Base-by-base conservation (phyloP, 2,888 invertebrate genomes). In the Erebia epiphron region DNA sequence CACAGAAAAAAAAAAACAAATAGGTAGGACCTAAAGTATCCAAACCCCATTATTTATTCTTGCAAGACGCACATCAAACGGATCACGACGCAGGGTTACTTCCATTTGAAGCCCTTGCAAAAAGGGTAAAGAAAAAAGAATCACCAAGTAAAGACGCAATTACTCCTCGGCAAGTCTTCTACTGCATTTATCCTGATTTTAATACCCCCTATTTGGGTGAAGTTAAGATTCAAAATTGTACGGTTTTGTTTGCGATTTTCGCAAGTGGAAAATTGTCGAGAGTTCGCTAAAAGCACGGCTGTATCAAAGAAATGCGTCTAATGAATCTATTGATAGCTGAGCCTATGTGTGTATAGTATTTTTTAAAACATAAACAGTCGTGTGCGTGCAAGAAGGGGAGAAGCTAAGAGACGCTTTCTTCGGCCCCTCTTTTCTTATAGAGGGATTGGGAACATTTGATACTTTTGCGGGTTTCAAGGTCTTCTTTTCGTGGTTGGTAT, bases 221-320 rank as follows among this genome's bases (percentile, higher is more conserved):
- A 49, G 1, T 75, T 86, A 86, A 76, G 77, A 85, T 75, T 75
- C 63, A 85, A 75, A 82, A 70, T 85, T n/a, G 80, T 67, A 10
- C 74, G 75, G 18, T 69, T 58, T 65, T 56, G 66, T 35, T 11
- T 35, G 71, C 71, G 63, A 56, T 41, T 71, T 64, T 57, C 71
- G 83, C 75, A 83, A 75, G 75, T 60, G 69, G 77, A 81, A 77
- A 66, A 72, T 81, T 81, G 88, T 82, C 68, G 72, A 76, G 75
- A 80, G 82, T 83, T 81, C 79, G 89, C 90, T 92, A 90, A 92
- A 92, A 92, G 92, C 91, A 81, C 79, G 81, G 84, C 82, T 80
- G 86, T 90, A 86, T 91, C 92, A 92, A 93, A 93, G 92, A 92
- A 93, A 91, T 89, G 86, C 90, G 85, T 91, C 92, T 92, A 91